Base-by-base conservation (phyloP, 2,797 vertebrate genomes). In the Epinephelus awoara region DNA sequence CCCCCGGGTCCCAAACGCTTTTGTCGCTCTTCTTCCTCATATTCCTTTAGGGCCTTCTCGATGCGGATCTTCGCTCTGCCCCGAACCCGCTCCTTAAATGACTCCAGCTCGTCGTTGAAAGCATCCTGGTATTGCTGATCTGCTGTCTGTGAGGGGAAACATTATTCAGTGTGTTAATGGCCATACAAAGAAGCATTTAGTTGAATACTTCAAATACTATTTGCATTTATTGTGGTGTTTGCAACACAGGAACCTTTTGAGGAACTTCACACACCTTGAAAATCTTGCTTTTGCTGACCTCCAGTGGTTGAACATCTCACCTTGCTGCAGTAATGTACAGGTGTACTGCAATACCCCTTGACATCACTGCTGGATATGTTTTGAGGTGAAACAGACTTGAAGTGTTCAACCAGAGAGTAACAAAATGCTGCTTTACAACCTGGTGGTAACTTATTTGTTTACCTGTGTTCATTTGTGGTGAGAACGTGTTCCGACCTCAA, bases 121-220 rank as follows among this genome's bases (percentile, higher is more conserved):
- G 98, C 98, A 0, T 99, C 98, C 93, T 98, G 96, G 91, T 99
- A 99, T 88, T 98, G 98, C 79, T 97, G 97, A 75, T 99, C 98
- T 0, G 98, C 97, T 0, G 97, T 99, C 98, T 98, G 88, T 2
- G 19, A 11, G 21, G 38, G 55, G 23, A 84, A 44, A 72, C 11
- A 76, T n/a, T 52, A 27, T 46, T 18, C 34, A 34, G 29, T 56
- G 5, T 6, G 63, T 55, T 44, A 6, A 9, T 8, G 46, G 34
- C 15, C 5, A 62, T 5, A 5, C 10, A 34, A 55, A n/a, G 6
- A 0, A 51, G 29, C 19, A 51, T 61, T 74, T 56, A 12, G 52
- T 2, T 38, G 10, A 72, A 54, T 18, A 17, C 47, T 66, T 11
- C 27, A 51, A 61, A 46, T 2, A 56, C 2, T 14, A 21, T 27